Evolutionary conservation across 2,888 invertebrate species (phyloP).

Genomic region (Lasioglossum morio): DNA sequence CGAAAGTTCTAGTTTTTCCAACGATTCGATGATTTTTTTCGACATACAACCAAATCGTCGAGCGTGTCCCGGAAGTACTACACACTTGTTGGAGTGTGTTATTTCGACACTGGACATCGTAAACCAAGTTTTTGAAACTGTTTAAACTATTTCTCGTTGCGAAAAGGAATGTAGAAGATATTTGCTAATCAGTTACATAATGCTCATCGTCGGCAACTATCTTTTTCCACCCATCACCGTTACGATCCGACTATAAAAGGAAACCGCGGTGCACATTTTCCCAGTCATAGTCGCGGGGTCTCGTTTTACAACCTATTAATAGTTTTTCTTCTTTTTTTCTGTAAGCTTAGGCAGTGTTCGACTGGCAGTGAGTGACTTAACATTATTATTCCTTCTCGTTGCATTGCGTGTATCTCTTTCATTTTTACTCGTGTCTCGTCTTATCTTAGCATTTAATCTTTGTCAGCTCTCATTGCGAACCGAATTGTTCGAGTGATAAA

Average conservation of each 20-base stretch:
- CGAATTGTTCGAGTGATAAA: not conserved
- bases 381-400: not conserved
- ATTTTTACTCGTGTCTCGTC: not conserved
- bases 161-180: not conserved
- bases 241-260: not conserved
- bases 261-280: not conserved
- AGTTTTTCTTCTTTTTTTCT: not conserved
- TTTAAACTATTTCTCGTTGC: not conserved
- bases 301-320: not conserved
- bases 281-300: not conserved
- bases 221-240: not conserved
- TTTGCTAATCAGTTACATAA: slow-evolving; percentile 1
- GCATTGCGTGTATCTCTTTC: not conserved
- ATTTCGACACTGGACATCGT: not conserved
- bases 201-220: not conserved
- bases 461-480: not conserved
- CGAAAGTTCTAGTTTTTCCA: not conserved
- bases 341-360: not conserved
- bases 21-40: not conserved
- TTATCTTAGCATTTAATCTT: not conserved
- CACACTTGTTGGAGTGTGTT: not conserved
- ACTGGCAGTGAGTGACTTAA: not conserved
- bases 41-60: not conserved
- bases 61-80: not conserved
- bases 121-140: not conserved